phyloP scores from a whole-genome alignment of 2,113 vertebrate genomes.

The Addax nasomaculatus region DNA sequence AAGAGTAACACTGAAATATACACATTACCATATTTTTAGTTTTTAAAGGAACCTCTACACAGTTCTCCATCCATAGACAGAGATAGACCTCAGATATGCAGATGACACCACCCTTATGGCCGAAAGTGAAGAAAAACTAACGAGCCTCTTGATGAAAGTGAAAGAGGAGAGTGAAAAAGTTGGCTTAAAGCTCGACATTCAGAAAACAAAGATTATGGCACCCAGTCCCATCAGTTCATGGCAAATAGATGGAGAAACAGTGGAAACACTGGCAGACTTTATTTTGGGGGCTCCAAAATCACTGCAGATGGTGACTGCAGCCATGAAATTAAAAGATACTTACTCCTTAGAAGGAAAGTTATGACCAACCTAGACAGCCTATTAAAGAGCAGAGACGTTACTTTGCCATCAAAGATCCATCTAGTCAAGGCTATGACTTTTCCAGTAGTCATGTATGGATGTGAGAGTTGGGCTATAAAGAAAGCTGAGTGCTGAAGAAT shows the following conservation, averaged over 20 bases:
- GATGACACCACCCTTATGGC: background rate
- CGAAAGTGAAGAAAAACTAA: background rate
- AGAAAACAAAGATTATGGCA: background rate
- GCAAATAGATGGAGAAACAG: background rate
- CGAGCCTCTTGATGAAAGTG: background rate
- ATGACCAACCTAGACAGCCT: background rate
- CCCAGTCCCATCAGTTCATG: background rate
- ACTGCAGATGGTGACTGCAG: background rate
- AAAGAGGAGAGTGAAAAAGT: background rate
- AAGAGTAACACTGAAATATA: background rate
- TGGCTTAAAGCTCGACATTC: background rate
- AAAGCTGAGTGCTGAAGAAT: background rate
- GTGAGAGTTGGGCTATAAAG: background rate
- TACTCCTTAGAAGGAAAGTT: background rate
- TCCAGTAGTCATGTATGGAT: background rate
- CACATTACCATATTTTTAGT: background rate
- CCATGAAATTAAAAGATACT: background rate
- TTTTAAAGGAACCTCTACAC: background rate
- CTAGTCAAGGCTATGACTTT: background rate
- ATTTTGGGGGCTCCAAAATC: background rate
- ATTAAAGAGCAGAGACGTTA: background rate
- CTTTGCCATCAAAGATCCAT: background rate
- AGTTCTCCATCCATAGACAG: background rate
- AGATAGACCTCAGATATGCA: background rate
- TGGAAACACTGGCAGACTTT: background rate